Percentiles rank a stretch among this genome's conserved stretches.
Conservation (phyloP, 2,113 vertebrate genomes). For the Lophius piscatorius region DNA sequence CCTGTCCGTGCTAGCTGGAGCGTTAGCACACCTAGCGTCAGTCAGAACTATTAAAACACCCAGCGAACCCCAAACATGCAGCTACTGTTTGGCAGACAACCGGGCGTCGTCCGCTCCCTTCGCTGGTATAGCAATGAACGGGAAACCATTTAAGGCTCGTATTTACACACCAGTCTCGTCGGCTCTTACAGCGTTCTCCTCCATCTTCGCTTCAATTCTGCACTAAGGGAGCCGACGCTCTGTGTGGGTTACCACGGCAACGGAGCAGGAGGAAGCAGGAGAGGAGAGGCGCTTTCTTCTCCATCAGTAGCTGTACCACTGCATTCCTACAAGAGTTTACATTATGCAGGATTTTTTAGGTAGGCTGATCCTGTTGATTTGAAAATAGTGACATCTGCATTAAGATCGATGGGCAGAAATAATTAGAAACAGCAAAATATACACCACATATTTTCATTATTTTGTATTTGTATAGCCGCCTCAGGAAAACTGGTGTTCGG, state of each 20-base stretch:
- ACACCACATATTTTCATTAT: too few species aligned
- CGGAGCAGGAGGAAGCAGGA: conserved; percentile 52
- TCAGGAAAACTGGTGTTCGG: too few species aligned
- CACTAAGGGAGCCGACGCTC: conserved; percentile 71
- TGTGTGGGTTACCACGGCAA: conserved; percentile 77
- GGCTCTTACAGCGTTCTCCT: conserved; percentile 77
- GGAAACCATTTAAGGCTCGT: conserved; percentile 14
- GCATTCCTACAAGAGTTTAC: not conserved
- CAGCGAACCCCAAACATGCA: conserved; percentile 14
- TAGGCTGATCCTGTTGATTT: not conserved
- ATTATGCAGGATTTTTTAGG: too few species aligned
- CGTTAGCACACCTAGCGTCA: conserved; percentile 42
- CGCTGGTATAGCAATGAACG: not conserved
- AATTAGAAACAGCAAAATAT: not conserved
- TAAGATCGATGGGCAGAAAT: not conserved
- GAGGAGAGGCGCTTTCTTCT: conserved; percentile 34
- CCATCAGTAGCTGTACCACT: not conserved
- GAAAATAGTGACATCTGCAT: not conserved
- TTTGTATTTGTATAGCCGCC: too few species aligned
- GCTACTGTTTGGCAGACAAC: not conserved
- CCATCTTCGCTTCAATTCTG: conserved; percentile 80
- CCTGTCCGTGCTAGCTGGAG: conserved; percentile 57
- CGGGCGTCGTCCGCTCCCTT: not conserved
- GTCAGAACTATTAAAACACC: conserved; percentile 15
- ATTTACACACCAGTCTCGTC: conserved; percentile 82